These are phyloP conservation scores for Lycaon pictus DNA, from an alignment of 2,113 vertebrate genomes.

Conservation along the genomic window DNA sequence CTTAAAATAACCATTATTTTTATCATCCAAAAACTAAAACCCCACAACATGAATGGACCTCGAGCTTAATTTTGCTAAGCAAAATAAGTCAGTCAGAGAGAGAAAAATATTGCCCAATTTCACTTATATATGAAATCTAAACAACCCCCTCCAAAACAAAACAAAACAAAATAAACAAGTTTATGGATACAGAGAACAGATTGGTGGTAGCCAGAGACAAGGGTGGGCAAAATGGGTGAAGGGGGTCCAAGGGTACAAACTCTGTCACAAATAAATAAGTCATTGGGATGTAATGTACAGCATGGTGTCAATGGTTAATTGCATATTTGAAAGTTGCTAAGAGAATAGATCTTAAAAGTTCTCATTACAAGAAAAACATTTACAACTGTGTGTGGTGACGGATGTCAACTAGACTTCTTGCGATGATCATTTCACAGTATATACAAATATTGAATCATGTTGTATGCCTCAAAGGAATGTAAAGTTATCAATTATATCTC, in stretches of 20 bases:
- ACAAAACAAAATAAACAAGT: not conserved
- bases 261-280: not conserved
- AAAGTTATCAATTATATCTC: not conserved
- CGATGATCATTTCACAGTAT: not conserved
- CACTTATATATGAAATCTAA: not conserved
- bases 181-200: not conserved
- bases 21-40: constrained; percentile 46
- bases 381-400: not conserved
- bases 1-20: constrained; percentile 52
- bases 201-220: not conserved
- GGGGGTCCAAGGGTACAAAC: not conserved
- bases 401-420: not conserved
- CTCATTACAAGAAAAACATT: not conserved
- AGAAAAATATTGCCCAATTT: not conserved
- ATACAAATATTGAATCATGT: not conserved
- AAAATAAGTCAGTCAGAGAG: not conserved
- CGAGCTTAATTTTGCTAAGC: not conserved
- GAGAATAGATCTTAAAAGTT: not conserved
- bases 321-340: not conserved
- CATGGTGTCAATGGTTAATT: not conserved
- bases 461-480: not conserved
- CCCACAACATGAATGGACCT: not conserved
- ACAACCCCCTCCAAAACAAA: not conserved
- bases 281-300: not conserved
- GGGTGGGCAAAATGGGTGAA: not conserved